Evolutionary conservation across 2,797 vertebrate species (phyloP), one percentile per base, ranked within the genome.

Genomic region (Borostomias antarcticus): DNA sequence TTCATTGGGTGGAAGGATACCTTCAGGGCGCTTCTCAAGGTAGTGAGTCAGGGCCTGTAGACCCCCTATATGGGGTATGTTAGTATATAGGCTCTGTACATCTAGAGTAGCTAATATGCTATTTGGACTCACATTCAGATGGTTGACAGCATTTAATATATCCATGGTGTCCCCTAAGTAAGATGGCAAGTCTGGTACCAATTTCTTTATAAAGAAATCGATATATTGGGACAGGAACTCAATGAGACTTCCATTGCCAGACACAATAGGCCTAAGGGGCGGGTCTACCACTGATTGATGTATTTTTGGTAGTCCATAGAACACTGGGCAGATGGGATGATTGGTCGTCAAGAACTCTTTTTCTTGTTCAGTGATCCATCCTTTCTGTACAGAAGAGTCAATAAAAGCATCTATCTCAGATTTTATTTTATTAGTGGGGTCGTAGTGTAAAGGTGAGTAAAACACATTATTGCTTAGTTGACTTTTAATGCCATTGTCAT

Each of bases 31-130:
- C 43, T 45, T 45, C 43, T 15, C 43, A 45, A 5, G 5, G 5
- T 45, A 45, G 13, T 15, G 43, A 45, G 43, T 17, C 15, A 45
- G 13, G 43, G 43, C 43, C 43, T 45, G 43, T 45, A 45, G 7
- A 17, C 43, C 43, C 43, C 43, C 43, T 45, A 15, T 45, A 17
- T 45, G 43, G 43, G 43, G 43, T 45, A 45, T 45, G 43, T 45
- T 45, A 45, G 43, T 45, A 45, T 45, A 45, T 45, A 45, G 43
- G 43, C 43, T 45, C 43, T 45, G 43, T 45, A 45, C 15, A 9
- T 17, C 5, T 45, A 45, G 7, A 9, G 43, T 45, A 17, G 7
- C 43, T 45, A 45, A 45, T 17, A 45, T 45, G 43, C 43, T 45
- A 45, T 13, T 45, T 5, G 7, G 43, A 45, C 43, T 45, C 43